These are phyloP conservation scores for Rachycentron canadum DNA, from an alignment of 2,797 vertebrate genomes.

Conservation along the genomic window DNA sequence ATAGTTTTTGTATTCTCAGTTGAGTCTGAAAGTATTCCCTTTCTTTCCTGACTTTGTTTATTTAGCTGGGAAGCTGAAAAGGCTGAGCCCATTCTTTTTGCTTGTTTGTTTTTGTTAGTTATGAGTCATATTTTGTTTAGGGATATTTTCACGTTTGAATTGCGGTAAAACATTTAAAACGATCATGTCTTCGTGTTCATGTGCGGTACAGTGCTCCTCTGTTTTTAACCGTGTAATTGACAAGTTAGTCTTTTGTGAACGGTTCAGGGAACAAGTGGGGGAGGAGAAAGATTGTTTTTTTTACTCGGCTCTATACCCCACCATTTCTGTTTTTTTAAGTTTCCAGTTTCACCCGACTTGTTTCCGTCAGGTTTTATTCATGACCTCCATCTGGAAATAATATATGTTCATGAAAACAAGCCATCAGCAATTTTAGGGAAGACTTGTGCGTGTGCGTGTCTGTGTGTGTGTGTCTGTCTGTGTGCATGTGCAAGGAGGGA, in stretches of 20 bases:
- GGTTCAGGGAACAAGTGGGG: slow-evolving; percentile 59
- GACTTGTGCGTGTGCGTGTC: slow-evolving; percentile 47
- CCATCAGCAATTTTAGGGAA: slow-evolving; percentile 82
- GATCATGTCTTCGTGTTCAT: slow-evolving; percentile 47
- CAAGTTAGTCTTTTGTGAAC: slow-evolving; percentile 63
- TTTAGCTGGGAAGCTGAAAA: slow-evolving; percentile 65
- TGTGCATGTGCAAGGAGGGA: slow-evolving; percentile 41
- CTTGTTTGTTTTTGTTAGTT: slow-evolving; percentile 48
- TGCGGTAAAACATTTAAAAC: slow-evolving; percentile 48
- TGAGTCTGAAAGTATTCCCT: slow-evolving; percentile 61
- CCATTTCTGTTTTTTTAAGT: slow-evolving; percentile 85
- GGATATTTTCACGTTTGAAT: slow-evolving; percentile 58
- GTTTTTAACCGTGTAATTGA: slow-evolving; percentile 75
- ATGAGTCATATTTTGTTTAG: slow-evolving; percentile 44
- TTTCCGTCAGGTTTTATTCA: slow-evolving; percentile 87
- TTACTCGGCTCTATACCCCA: slow-evolving; percentile 66
- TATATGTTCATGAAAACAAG: slow-evolving; percentile 86
- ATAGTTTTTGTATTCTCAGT: slow-evolving; percentile 50
- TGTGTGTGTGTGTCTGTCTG: slow-evolving; percentile 18
- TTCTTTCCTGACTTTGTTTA: slow-evolving; percentile 64
- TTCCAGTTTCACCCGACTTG: slow-evolving; percentile 86
- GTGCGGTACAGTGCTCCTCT: slow-evolving; percentile 68
- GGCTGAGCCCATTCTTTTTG: slow-evolving; percentile 15
- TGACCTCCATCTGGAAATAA: slow-evolving; percentile 89
- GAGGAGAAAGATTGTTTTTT: slow-evolving; percentile 72